Base-by-base conservation (phyloP, 2,797 vertebrate genomes). In the Tragelaphus oryx region DNA sequence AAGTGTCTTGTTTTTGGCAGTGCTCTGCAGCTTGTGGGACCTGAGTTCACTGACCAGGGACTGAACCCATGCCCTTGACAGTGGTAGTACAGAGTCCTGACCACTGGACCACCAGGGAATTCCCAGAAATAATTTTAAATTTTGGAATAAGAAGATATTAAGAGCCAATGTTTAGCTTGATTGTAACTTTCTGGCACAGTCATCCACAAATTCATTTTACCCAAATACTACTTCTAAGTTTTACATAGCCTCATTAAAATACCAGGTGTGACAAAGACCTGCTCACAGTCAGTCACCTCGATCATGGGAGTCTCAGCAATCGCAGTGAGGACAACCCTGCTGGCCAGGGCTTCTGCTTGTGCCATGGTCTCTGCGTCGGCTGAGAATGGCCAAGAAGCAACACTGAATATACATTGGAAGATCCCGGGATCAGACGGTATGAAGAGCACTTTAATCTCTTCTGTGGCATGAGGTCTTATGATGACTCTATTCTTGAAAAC, bases 401-500 rank as follows among this genome's bases (percentile, higher is more conserved):
- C 98, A 96, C 98, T 99, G 89, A 99, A 98, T 44, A 99, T 97
- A 96, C 98, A 99, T 96, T 99, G 99, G 98, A 99, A 99, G 97
- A 99, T 98, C 2, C 99, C 99, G 7, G 99, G 93, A 95, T 97
- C 97, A 4, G 98, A 99, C 17, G 99, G 99, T 75, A 99, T 98
- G 91, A 99, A 99, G 96, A 99, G 98, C 88, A 99, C 98, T 98
- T 99, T 99, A 98, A 99, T 98, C 48, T 99, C 99, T 60, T 99
- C 99, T 60, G 99, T 99, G 94, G 98, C 98, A 96, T 99, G 99
- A 16, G 99, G 99, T 85, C 99, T 99, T 97, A 99, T 98, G 30
- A 99, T 99, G 0, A 99, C 99, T 98, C 99, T 99, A 98, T 99
- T 99, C 98, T 99, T 99, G 97, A 99, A 99, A 84, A 99, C 99